Base-by-base conservation (phyloP, 2,113 vertebrate genomes). In the Neotragus pygmaeus region DNA sequence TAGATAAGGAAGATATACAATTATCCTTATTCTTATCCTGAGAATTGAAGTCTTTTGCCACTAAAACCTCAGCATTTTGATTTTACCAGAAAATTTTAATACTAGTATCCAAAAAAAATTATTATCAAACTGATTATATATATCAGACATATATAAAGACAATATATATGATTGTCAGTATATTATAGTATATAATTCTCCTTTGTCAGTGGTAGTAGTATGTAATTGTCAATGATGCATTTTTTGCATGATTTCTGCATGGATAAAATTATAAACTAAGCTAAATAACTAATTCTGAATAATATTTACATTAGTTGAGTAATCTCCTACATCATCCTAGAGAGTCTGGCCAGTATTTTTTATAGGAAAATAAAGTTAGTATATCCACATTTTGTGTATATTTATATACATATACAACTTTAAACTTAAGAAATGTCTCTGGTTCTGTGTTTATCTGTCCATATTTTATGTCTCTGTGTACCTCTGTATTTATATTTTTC, bases 391-490 rank as follows among this genome's bases (percentile, higher is more conserved):
- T 47, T 21, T 75, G 33, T 53, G 4, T 21, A 17, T 57, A 21
- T 49, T 11, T 33, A 43, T 45, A 49, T 45, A n/a, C 12, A 36
- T 16, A 92, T 6, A 57, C 25, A 75, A 5, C n/a, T 91, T 95
- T 80, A 17, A 36, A 90, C 60, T 88, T 43, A 88, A 45, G 39
- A 70, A 95, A 10, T 86, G 93, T 98, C 75, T 82, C 55, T 96
- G 73, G 60, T 94, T 97, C n/a, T 95, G 0, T 98, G 98, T 98
- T 96, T 97, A 92, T 96, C 58, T 92, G 93, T 98, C 49, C 90
- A 95, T 95, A 95, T 75, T 97, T 77, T 86, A 19, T 96, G 97
- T 98, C 88, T 98, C 88, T 49, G 64, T 98, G 97, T 95, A 25
- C 57, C 25, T 96, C 36, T 92, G 95, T 97, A 97, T 96, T 92